phyloP scores from a whole-genome alignment of 2,797 vertebrate genomes.

The Catostomus latipinnis region DNA sequence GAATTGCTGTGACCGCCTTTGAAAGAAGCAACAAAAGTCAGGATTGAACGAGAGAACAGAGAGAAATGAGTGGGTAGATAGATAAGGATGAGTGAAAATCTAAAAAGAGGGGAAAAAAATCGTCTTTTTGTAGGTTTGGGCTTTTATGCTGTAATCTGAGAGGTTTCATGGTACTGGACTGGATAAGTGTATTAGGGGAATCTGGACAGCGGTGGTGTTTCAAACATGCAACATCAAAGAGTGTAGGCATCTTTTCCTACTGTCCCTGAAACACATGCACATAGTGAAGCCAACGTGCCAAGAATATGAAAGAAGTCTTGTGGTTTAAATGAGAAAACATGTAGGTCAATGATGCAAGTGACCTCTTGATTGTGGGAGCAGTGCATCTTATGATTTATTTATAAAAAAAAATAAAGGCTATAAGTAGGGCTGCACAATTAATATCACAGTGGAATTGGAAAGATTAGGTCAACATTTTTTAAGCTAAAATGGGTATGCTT shows the following conservation, averaged over 20 bases:
- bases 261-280: slow-evolving; percentile 33
- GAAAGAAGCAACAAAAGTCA: slow-evolving; percentile 44
- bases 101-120: slow-evolving; percentile 34
- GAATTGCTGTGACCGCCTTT: slow-evolving; percentile 57
- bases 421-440: no score
- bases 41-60: slow-evolving; percentile 10
- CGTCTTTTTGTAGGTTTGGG: slow-evolving; percentile 27
- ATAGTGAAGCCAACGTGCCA: not conserved
- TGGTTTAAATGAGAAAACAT: no score
- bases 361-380: no score
- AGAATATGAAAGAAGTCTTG: not conserved
- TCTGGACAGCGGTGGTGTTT: slow-evolving; percentile 41
- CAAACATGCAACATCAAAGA: slow-evolving; percentile 50
- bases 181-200: slow-evolving; percentile 35
- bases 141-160: slow-evolving; percentile 38
- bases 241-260: slow-evolving; percentile 17
- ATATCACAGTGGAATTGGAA: no score
- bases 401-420: no score
- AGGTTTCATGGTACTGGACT: slow-evolving; percentile 31
- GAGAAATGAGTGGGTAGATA: slow-evolving; percentile 49
- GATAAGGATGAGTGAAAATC: slow-evolving; percentile 43
- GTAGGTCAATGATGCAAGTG: no score
- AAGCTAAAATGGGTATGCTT: no score
- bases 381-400: no score
- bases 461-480: no score